phyloP scores from a whole-genome alignment of 2,797 vertebrate species.

The Macroramphosus scolopax region DNA sequence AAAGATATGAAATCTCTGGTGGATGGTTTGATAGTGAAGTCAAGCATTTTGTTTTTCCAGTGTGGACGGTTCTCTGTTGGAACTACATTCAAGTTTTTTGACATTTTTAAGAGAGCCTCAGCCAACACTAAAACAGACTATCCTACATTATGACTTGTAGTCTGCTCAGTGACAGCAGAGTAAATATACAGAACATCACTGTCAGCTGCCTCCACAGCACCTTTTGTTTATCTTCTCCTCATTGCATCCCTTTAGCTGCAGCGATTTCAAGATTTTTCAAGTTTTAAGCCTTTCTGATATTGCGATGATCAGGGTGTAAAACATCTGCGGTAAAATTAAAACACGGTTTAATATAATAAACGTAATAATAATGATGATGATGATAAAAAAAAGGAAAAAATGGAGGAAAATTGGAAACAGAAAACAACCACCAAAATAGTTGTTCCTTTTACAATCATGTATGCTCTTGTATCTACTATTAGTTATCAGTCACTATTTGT shows the following conservation, averaged over 20 bases:
- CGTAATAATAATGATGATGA: not conserved
- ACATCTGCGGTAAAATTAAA: conserved; percentile 13
- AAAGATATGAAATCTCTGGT: conserved; percentile 34
- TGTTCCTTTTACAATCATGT: conserved; percentile 39
- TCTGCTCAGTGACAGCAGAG: conserved; percentile 23
- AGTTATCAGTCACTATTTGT: conserved; percentile 51
- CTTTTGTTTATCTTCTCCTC: conserved; percentile 23
- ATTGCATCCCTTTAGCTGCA: conserved; percentile 24
- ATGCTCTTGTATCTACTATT: no score
- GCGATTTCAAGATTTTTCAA: conserved; percentile 42
- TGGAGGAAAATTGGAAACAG: no score
- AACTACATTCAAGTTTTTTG: conserved; percentile 25
- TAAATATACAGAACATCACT: conserved; percentile 26
- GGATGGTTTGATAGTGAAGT: conserved; percentile 11
- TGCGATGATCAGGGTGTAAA: conserved; percentile 3
- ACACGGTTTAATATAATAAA: not conserved
- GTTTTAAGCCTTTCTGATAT: conserved; percentile 33
- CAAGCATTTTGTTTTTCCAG: conserved; percentile 17
- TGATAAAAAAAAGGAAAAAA: conserved; percentile 9
- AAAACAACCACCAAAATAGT: conserved; percentile 23
- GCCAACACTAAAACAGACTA: conserved; percentile 11
- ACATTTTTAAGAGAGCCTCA: conserved; percentile 5
- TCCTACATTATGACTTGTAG: conserved; percentile 5
- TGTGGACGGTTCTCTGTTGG: conserved; percentile 2
- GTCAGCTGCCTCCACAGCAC: conserved; percentile 54